A percentile compares a stretch with the other conserved stretches of the same genome.
These are phyloP conservation scores for Palaemon carinicauda DNA, from an alignment of 1,140 invertebrate genomes.

Conservation along the genomic window DNA sequence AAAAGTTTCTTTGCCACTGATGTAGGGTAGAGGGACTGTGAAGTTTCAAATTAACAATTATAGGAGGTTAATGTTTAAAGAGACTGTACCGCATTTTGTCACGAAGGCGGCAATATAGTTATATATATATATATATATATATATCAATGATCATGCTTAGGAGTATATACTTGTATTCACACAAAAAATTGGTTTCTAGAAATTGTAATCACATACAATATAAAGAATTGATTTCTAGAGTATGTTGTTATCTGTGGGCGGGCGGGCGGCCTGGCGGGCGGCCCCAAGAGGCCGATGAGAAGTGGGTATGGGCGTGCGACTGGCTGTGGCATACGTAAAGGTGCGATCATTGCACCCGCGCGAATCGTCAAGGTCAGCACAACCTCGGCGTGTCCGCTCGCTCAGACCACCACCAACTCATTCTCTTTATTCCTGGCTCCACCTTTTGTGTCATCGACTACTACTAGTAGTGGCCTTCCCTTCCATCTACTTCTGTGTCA, in stretches of 20 bases:
- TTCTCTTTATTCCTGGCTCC: neutral
- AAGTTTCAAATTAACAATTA: too few relatives aligned
- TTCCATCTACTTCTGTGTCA: neutral
- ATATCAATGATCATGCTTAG: too few relatives aligned
- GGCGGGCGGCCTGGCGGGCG: neutral
- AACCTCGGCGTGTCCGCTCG: neutral
- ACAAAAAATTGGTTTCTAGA: too few relatives aligned
- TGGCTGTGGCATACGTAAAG: neutral
- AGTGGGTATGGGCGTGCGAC: neutral
- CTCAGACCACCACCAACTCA: neutral
- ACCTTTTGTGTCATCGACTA: neutral
- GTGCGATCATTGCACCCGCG: neutral
- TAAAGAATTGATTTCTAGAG: too few relatives aligned
- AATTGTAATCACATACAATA: too few relatives aligned
- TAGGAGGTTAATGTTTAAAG: too few relatives aligned
- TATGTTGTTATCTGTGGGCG: neutral
- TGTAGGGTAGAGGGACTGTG: neutral
- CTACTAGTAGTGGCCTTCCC: neutral
- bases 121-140: too few relatives aligned
- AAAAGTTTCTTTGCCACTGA: neutral
- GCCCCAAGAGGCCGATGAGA: neutral
- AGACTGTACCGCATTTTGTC: too few relatives aligned
- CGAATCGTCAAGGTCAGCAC: neutral
- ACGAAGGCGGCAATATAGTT: too few relatives aligned
- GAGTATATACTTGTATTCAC: too few relatives aligned